These are phyloP conservation scores for Xiphophorus hellerii DNA, from an alignment of 2,113 vertebrate species.

Conservation along the genomic window DNA sequence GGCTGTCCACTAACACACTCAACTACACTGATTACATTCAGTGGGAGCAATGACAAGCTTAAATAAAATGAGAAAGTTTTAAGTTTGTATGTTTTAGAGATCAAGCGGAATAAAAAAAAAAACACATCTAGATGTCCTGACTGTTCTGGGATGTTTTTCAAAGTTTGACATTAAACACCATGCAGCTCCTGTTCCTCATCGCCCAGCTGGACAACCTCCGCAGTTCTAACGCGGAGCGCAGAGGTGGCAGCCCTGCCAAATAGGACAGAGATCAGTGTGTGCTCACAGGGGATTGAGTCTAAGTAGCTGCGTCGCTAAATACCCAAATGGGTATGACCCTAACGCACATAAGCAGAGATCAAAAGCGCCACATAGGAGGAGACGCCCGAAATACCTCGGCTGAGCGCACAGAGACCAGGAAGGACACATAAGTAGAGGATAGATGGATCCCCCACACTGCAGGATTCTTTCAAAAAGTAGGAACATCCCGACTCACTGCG, in stretches of 20 bases:
- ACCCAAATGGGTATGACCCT: conserved; percentile 8
- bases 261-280: conserved; percentile 30
- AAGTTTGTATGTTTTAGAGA: neutral
- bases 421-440: conserved; percentile 10
- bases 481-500: conserved; percentile 1
- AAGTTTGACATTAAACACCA: conserved; percentile 58
- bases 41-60: neutral
- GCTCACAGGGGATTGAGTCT: conserved; percentile 20
- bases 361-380: conserved; percentile 13
- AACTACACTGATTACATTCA: neutral
- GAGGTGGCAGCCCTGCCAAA: conserved; percentile 37
- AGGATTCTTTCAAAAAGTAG: conserved; percentile 34
- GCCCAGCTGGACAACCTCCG: conserved; percentile 38
- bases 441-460: conserved; percentile 9
- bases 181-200: conserved; percentile 32
- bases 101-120: neutral
- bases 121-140: neutral
- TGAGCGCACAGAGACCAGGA: conserved; percentile 16
- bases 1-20: neutral
- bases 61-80: neutral
- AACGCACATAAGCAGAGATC: conserved; percentile 18
- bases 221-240: conserved; percentile 36
- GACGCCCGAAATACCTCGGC: conserved; percentile 14
- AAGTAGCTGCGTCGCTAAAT: conserved; percentile 47
- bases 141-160: conserved; percentile 7